A percentile compares a stretch with the other conserved stretches of the same genome.
These are phyloP conservation scores for Achlya flavicornis DNA, from an alignment of 2,888 invertebrate species.

Conservation along the genomic window DNA sequence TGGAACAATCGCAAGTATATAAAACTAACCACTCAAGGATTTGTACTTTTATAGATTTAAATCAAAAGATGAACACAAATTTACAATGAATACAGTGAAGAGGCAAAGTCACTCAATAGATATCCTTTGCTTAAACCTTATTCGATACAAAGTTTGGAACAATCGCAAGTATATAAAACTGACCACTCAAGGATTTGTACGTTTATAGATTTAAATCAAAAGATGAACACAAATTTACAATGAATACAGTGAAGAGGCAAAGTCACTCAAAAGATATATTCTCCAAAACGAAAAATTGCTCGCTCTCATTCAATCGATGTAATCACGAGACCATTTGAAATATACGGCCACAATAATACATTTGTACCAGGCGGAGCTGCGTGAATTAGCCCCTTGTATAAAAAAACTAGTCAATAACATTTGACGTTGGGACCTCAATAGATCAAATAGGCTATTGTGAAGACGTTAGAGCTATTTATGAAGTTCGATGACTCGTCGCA, in stretches of 20 bases:
- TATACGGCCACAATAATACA: slow-evolving; percentile 33
- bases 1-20: too few relatives aligned
- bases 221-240: too few relatives aligned
- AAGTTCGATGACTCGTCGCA: slow-evolving; percentile 62
- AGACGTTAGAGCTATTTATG: slow-evolving; percentile 57
- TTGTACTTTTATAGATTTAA: too few relatives aligned
- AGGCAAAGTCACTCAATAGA: background rate
- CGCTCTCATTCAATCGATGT: slow-evolving; percentile 24
- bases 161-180: too few relatives aligned
- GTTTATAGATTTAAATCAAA: too few relatives aligned
- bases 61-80: too few relatives aligned
- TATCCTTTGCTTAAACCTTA: too few relatives aligned
- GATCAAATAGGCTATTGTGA: slow-evolving; percentile 65
- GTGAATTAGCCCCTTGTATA: slow-evolving; percentile 58
- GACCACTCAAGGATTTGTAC: too few relatives aligned
- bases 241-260: background rate
- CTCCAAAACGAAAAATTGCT: background rate
- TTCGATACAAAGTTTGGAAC: too few relatives aligned
- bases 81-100: background rate
- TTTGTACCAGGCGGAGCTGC: slow-evolving; percentile 34
- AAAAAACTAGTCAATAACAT: slow-evolving; percentile 49
- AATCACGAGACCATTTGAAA: slow-evolving; percentile 38
- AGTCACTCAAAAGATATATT: background rate
- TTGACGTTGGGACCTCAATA: slow-evolving; percentile 54
- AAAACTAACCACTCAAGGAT: too few relatives aligned